A percentile compares a stretch with the other conserved stretches of the same genome.
phyloP scores from a whole-genome alignment of 2,797 vertebrate species.

The Argentina silus region DNA sequence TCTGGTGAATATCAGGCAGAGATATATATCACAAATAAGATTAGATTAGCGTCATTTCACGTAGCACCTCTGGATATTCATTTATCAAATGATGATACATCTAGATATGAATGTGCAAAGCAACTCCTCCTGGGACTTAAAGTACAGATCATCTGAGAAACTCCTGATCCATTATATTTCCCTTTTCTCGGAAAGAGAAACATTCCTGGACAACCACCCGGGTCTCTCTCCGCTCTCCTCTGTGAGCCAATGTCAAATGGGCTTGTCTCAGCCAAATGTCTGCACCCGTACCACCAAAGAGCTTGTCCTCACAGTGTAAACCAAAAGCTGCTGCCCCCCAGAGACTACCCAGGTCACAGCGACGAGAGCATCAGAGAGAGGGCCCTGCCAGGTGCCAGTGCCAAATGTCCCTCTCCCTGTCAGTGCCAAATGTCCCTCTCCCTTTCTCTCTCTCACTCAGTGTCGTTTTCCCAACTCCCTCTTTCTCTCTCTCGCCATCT shows the following conservation, averaged over 20 bases:
- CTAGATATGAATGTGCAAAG: not conserved
- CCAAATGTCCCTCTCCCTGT: constrained; percentile 33
- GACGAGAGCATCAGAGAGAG: constrained; percentile 38
- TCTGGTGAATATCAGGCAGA: constrained; percentile 16
- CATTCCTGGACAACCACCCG: constrained; percentile 6
- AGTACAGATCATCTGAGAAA: not conserved
- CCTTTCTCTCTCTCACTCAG: constrained; percentile 36
- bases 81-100: not conserved
- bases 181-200: not conserved
- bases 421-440: constrained; percentile 22
- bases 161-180: not conserved
- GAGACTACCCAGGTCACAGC: constrained; percentile 39
- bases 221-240: not conserved
- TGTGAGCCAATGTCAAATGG: constrained; percentile 52
- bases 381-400: constrained; percentile 43
- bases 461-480: constrained; percentile 14
- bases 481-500: constrained; percentile 15
- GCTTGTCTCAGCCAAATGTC: constrained; percentile 35
- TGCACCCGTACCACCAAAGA: constrained; percentile 35
- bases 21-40: constrained; percentile 13
- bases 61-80: constrained; percentile 1
- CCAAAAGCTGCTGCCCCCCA: constrained; percentile 30
- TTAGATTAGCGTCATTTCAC: constrained; percentile 10
- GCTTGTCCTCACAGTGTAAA: constrained; percentile 37
- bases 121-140: not conserved